phyloP scores from a whole-genome alignment of 2,797 vertebrate genomes.

The Sebastes steindachneri region DNA sequence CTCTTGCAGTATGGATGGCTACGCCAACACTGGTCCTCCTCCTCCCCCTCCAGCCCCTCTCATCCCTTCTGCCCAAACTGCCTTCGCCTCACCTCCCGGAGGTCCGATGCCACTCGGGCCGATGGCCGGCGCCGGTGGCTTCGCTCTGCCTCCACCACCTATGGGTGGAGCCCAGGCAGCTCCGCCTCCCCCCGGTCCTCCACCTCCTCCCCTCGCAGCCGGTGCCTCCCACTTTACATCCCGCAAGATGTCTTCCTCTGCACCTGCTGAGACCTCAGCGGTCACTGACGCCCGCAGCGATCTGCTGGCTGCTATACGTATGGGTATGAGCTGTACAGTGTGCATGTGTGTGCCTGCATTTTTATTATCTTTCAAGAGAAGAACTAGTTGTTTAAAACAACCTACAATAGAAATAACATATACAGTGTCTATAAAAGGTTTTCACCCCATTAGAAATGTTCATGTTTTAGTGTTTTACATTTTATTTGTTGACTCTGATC shows the following conservation, averaged over 20 bases:
- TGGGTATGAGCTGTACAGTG: slow-evolving; percentile 84
- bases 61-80: slow-evolving; percentile 95
- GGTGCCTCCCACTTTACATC: slow-evolving; percentile 79
- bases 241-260: slow-evolving; percentile 87
- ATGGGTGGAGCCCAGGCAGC: slow-evolving; percentile 83
- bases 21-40: slow-evolving; percentile 79
- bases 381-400: not conserved
- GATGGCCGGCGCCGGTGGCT: slow-evolving; percentile 75
- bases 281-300: slow-evolving; percentile 93
- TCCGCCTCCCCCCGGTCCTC: slow-evolving; percentile 90
- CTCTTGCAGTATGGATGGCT: slow-evolving; percentile 80
- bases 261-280: slow-evolving; percentile 83
- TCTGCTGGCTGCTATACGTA: slow-evolving; percentile 95
- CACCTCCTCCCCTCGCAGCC: slow-evolving; percentile 88
- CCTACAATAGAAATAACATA: not conserved
- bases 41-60: slow-evolving; percentile 80
- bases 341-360: not conserved
- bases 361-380: not conserved
- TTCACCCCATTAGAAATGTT: not conserved
- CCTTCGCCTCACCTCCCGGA: slow-evolving; percentile 93
- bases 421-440: not conserved
- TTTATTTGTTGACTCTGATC: not conserved
- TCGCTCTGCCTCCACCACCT: slow-evolving; percentile 84
- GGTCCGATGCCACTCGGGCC: slow-evolving; percentile 83
- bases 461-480: not conserved